Base-by-base conservation (phyloP, 2,888 invertebrate genomes). In the Melinopterus prodromus region DNA sequence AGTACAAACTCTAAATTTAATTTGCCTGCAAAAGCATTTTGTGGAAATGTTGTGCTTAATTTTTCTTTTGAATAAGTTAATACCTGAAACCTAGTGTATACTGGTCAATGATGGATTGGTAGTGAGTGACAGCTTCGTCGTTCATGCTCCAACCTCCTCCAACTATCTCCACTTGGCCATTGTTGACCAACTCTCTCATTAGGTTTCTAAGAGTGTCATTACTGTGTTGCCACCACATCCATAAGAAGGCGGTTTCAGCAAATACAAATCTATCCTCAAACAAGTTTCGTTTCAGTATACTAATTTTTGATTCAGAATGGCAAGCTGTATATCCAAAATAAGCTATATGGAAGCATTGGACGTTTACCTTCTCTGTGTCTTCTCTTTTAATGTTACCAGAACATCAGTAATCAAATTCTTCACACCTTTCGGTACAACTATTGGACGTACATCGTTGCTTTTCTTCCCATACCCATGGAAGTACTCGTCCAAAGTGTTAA, bases 331-430 rank as follows among this genome's bases (percentile, higher is more conserved):
- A 26, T 26, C 26, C 26, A 26, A 9, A 9, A n/a, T 15, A 70
- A 70, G 15, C 2, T 70, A 71, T 9, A 71, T 16, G 26, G 2
- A 2, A 16, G 12, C 16, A 16, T 7, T 16, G 1, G 12, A 53
- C 6, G 53, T 36, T 72, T 72, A 76, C 69, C 38, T 76, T 76
- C 76, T 76, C 6, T 69, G 6, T 36, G 94, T 92, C 86, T 97
- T 93, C 80, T 92, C 92, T 85, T 92, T 88, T 2, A 98, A 89
- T 38, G 95, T 94, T 37, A 92, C 90, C 4, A 97, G 88, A 0
- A 97, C 97, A 0, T 96, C 95, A 87, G 97, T 97, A 79, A 98
- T 88, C 74, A 98, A 98, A 86, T 97, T 97, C 87, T 97, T 96
- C 0, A 98, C 97, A 0, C 96, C 97, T 1, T 53, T 53, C 5